These are phyloP conservation scores for Scaptomyza flava DNA, from an alignment of 2,888 invertebrate species.

Conservation along the genomic window DNA sequence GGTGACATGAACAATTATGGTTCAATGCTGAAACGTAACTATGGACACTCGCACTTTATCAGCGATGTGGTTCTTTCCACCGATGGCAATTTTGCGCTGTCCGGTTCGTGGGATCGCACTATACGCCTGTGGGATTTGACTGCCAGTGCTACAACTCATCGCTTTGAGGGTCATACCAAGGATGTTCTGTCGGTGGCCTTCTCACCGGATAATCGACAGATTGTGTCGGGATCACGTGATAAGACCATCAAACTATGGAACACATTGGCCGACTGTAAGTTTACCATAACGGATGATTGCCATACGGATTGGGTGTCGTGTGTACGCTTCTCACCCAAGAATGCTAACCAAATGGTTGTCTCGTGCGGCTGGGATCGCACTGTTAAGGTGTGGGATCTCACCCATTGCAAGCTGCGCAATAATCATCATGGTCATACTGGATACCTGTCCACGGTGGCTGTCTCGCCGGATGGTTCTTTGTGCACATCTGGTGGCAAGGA, in stretches of 20 bases:
- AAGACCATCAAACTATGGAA: constrained; percentile 99
- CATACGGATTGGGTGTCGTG: constrained; percentile 99
- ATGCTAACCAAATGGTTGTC: constrained; percentile 97
- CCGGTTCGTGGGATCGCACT: constrained; percentile 99
- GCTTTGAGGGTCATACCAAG: constrained; percentile 99
- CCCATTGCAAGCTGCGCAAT: constrained; percentile 99
- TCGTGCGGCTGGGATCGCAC: constrained; percentile 99
- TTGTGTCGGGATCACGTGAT: constrained; percentile 99
- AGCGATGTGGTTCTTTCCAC: constrained; percentile 99
- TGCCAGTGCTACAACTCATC: constrained; percentile 96
- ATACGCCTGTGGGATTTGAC: constrained; percentile 99
- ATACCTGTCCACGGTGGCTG: constrained; percentile 98
- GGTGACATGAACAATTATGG: constrained; percentile 98
- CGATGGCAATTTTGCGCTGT: constrained; percentile 99
- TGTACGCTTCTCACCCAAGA: constrained; percentile 99
- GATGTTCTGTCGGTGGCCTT: constrained; percentile 99
- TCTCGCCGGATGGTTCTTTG: constrained; percentile 99
- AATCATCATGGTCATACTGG: constrained; percentile 99
- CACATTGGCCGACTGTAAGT: constrained; percentile 99
- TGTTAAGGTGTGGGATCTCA: constrained; percentile 99
- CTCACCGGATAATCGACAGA: constrained; percentile 99
- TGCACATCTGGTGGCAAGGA: constrained; percentile 99
- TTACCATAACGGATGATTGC: constrained; percentile 97
- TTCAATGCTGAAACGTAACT: constrained; percentile 95
- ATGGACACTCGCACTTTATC: constrained; percentile 99